A percentile compares a stretch with the other conserved stretches of the same genome.
phyloP scores from a whole-genome alignment of 2,888 invertebrate genomes.

The Noctua pronuba region DNA sequence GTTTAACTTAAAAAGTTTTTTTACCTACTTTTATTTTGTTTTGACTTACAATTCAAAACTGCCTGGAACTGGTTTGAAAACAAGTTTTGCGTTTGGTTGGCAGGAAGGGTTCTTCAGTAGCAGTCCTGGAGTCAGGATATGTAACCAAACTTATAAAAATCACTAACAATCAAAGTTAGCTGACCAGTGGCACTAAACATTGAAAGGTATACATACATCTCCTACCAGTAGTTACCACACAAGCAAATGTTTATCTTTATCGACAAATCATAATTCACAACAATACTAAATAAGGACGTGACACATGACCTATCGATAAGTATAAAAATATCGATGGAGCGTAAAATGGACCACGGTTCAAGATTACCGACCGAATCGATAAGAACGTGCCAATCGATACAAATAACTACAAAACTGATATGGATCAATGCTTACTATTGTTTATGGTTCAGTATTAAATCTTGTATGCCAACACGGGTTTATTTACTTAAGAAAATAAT shows the following conservation, averaged over 20 bases:
- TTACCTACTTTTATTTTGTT: too few species aligned
- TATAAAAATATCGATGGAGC: constrained; percentile 56
- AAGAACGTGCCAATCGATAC: constrained; percentile 52
- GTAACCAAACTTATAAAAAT: not conserved
- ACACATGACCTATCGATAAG: constrained; percentile 52
- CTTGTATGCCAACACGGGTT: not conserved
- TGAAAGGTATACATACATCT: constrained; percentile 13
- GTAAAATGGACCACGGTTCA: constrained; percentile 62
- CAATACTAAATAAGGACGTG: constrained; percentile 62
- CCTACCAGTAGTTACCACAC: constrained; percentile 30
- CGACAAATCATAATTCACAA: constrained; percentile 52
- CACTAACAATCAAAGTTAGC: not conserved
- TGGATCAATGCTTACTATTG: constrained; percentile 28
- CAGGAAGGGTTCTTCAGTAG: not conserved
- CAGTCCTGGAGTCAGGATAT: not conserved
- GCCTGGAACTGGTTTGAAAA: not conserved
- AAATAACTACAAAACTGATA: constrained; percentile 39
- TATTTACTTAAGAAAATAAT: constrained; percentile 2
- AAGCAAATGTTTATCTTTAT: constrained; percentile 35
- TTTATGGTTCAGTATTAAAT: constrained; percentile 14
- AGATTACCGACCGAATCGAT: constrained; percentile 56
- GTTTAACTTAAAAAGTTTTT: too few species aligned
- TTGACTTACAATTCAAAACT: not conserved
- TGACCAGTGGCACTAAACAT: not conserved
- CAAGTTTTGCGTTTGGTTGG: not conserved